phyloP scores from a whole-genome alignment of 2,797 vertebrate genomes.

The Alectoris magna region DNA sequence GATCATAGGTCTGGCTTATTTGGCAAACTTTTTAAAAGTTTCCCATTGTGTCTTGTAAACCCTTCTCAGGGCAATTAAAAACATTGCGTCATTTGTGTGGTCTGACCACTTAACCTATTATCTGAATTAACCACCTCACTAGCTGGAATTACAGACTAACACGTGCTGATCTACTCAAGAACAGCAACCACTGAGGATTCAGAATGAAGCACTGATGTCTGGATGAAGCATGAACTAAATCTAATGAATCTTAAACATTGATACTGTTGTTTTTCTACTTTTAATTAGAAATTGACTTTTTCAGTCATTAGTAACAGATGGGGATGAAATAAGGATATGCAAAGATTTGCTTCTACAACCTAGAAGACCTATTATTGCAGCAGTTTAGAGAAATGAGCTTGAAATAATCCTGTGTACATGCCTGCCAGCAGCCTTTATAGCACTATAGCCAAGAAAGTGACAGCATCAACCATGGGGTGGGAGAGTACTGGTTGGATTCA shows the following conservation, averaged over 20 bases:
- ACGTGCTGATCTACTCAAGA: background rate
- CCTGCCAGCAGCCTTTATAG: background rate
- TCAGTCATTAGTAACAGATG: constrained; percentile 31
- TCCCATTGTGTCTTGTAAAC: background rate
- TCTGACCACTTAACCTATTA: constrained; percentile 10
- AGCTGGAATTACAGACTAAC: constrained; percentile 40
- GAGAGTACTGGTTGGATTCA: background rate
- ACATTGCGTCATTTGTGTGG: background rate
- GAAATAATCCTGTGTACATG: background rate
- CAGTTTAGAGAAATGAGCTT: background rate
- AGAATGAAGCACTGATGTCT: background rate
- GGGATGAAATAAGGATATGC: constrained; percentile 8
- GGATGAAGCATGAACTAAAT: constrained; percentile 18
- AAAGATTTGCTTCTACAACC: background rate
- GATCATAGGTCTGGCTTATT: background rate
- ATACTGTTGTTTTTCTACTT: constrained; percentile 55
- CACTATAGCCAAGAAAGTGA: background rate
- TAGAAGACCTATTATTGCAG: background rate
- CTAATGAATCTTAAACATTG: constrained; percentile 14
- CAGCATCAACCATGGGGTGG: background rate
- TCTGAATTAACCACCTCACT: constrained; percentile 53
- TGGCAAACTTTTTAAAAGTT: background rate
- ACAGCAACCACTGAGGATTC: constrained; percentile 14
- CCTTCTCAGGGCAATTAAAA: constrained; percentile 41
- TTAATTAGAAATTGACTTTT: constrained; percentile 77